These are phyloP conservation scores for Vireo griseus DNA, from an alignment of 2,797 vertebrate species.

Conservation along the genomic window DNA sequence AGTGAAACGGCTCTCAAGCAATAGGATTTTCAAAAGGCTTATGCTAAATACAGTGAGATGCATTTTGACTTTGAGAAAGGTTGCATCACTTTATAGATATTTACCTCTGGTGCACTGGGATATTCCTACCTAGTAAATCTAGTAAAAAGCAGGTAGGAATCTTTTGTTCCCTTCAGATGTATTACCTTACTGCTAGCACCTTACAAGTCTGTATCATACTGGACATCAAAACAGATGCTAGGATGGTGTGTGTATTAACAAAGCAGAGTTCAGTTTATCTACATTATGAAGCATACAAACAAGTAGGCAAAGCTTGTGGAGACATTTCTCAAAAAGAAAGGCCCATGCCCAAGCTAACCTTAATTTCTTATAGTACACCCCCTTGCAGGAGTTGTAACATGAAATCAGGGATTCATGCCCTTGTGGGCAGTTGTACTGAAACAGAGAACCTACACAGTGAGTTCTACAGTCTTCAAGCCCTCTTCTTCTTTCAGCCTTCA, in stretches of 20 bases:
- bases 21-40: constrained; percentile 1
- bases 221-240: neutral
- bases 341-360: neutral
- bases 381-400: neutral
- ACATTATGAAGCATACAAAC: neutral
- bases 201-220: neutral
- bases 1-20: neutral
- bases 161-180: neutral
- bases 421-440: neutral
- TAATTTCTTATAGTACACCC: neutral
- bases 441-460: neutral
- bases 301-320: neutral
- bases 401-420: neutral
- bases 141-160: neutral
- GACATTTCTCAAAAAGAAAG: neutral
- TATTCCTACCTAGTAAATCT: too few species aligned
- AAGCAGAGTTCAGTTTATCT: neutral
- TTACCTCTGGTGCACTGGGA: neutral
- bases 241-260: neutral
- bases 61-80: neutral
- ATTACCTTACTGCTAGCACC: neutral
- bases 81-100: neutral
- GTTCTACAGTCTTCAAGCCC: neutral
- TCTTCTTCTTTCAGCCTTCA: neutral
- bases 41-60: neutral